Evolutionary conservation across 1,140 invertebrate species (phyloP).

Genomic region (Drosophila watanabei): DNA sequence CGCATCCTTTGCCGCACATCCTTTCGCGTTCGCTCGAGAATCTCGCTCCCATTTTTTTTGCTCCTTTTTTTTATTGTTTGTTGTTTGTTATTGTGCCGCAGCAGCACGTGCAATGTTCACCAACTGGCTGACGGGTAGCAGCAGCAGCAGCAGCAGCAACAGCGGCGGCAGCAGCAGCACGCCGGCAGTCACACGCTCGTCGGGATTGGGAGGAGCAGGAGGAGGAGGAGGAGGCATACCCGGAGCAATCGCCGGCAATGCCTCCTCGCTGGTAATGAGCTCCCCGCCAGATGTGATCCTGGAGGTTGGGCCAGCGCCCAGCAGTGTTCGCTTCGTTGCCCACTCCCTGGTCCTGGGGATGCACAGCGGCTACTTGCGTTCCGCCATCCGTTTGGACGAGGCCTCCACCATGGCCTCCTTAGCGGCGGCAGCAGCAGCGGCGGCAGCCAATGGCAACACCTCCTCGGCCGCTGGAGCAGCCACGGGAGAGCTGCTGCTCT

Average conservation of each 20-base stretch:
- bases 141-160: conserved; percentile 52
- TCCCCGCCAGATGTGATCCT: conserved; percentile 88
- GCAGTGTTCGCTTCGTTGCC: conserved; percentile 89
- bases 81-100: conserved; percentile 12
- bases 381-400: conserved; percentile 86
- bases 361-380: conserved; percentile 90
- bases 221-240: background rate
- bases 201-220: conserved; percentile 9
- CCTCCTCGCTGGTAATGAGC: conserved; percentile 55
- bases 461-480: background rate
- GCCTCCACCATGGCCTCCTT: conserved; percentile 5
- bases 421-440: background rate
- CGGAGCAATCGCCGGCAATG: conserved; percentile 49
- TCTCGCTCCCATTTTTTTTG: background rate
- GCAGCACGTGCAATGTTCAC: conserved; percentile 74
- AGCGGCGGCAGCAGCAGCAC: conserved; percentile 23
- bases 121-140: conserved; percentile 84
- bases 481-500: conserved; percentile 85
- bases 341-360: conserved; percentile 89
- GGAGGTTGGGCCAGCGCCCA: conserved; percentile 87
- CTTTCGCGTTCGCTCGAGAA: conserved; percentile 5
- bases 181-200: conserved; percentile 11
- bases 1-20: conserved; percentile 1
- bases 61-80: conserved; percentile 27
- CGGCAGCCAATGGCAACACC: conserved; percentile 52